A percentile compares a stretch with the other conserved stretches of the same genome.
Evolutionary conservation across 2,113 vertebrate genomes (phyloP).

Genomic region (Syrrhaptes paradoxus): DNA sequence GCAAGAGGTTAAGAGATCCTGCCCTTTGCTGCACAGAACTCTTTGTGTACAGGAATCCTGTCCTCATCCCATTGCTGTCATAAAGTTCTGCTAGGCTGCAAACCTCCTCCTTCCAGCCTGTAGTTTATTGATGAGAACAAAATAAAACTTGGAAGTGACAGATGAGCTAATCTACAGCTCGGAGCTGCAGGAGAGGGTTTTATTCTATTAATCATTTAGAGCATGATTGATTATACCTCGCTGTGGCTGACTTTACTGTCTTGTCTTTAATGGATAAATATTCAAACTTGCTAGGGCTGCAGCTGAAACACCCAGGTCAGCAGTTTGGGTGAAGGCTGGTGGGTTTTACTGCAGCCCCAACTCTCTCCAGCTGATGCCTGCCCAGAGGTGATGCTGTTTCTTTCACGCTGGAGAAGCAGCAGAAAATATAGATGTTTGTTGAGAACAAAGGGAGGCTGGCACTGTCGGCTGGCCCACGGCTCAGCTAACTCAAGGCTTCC

Average conservation of each 20-base stretch:
- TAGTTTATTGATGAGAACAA: neutral
- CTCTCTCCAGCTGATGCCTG: neutral
- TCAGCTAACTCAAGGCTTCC: neutral
- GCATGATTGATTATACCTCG: neutral
- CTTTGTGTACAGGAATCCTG: neutral
- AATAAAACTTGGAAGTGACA: neutral
- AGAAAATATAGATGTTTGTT: neutral
- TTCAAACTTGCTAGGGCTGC: neutral
- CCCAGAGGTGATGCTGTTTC: neutral
- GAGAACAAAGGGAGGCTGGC: neutral
- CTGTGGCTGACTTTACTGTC: neutral
- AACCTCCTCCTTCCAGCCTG: neutral
- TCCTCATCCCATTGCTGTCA: neutral
- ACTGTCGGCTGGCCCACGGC: neutral
- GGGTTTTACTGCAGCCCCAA: neutral
- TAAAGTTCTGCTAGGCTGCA: neutral
- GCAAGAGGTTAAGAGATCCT: neutral
- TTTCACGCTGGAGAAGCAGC: neutral
- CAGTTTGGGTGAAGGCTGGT: neutral
- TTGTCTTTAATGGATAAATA: neutral
- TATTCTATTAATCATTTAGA: neutral
- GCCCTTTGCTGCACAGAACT: neutral
- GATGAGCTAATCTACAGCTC: neutral
- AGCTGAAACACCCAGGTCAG: neutral
- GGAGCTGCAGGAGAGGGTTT: neutral